Evolutionary conservation across 2,888 invertebrate genomes (phyloP), one percentile per base, ranked within the genome.

Genomic region (Leptinotarsa peninsularis): DNA sequence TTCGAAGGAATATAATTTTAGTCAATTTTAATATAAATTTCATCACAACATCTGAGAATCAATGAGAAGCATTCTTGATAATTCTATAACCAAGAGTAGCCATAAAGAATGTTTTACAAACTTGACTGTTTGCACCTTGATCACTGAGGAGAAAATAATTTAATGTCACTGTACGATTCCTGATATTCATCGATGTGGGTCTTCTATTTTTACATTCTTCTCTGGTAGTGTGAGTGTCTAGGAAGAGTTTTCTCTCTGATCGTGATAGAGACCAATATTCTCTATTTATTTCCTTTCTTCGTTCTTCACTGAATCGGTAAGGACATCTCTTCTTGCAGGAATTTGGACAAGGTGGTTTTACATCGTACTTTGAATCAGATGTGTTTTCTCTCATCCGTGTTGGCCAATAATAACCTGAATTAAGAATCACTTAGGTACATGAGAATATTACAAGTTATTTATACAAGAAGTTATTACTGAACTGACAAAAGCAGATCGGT

Each of bases 41-140:
- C 4, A 23, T 21, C 23, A 14, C 4, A 4, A 17, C 33, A 43
- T 27, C 17, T 63, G 7, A 63, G 43, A 33, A 17, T 63, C 63
- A 43, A n/a, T 63, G 1, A 15, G n/a, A 43, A n/a, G n/a, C 17
- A 43, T 27, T 43, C 4, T 43, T 43, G 7, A 43, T 63, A n/a
- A 63, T 63, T 63, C 14, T 63, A 63, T 63, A 63, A 63, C 63
- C 63, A 63, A 63, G 63, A 43, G 63, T 63, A 2, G 63, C 43
- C 63, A 63, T 63, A 27, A 63, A 63, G 5, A 63, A 63, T n/a
- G 63, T 63, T 63, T 63, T 63, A 63, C 63, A 63, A 43, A 63
- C 63, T 63, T 63, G 63, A 18, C 63, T 63, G 3, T 63, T n/a
- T 3, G n/a, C 17, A 5, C 63, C 63, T 63, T 63, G 33, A 43